Conservation (phyloP, 1,140 invertebrate genomes). For the Leptonema lineaticorne region DNA sequence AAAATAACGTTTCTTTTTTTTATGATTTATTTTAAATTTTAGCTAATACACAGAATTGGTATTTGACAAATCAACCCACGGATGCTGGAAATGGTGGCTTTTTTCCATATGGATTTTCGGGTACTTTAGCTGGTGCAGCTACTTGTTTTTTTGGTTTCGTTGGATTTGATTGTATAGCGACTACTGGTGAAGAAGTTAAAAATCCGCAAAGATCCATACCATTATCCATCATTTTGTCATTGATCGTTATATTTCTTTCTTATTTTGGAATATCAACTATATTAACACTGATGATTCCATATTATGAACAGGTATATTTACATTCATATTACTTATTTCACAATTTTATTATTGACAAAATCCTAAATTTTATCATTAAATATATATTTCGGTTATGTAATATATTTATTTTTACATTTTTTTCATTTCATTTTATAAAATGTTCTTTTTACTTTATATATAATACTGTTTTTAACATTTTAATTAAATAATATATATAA, state of each 20-base stretch:
- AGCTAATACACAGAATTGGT: constrained; percentile 52
- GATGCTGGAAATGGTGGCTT: constrained; percentile 72
- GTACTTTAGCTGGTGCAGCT: constrained; percentile 80
- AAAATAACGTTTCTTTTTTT: background rate
- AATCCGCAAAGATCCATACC: constrained; percentile 87
- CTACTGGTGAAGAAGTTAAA: constrained; percentile 81
- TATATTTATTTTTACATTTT: too few relatives aligned
- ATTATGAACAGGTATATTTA: constrained; percentile 71
- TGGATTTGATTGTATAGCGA: constrained; percentile 87
- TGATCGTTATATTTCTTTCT: constrained; percentile 74
- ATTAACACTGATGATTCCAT: constrained; percentile 90
- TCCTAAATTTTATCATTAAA: too few relatives aligned
- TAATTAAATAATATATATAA: too few relatives aligned
- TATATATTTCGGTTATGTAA: too few relatives aligned
- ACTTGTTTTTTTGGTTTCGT: constrained; percentile 92
- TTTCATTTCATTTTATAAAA: too few relatives aligned
- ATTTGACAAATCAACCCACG: constrained; percentile 34
- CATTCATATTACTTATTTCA: too few relatives aligned
- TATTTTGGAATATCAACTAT: constrained; percentile 86
- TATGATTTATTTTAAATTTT: constrained; percentile 18
- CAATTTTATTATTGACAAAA: too few relatives aligned
- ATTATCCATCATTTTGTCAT: constrained; percentile 80
- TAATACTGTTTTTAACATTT: too few relatives aligned
- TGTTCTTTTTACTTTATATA: too few relatives aligned
- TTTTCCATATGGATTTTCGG: constrained; percentile 77